Conservation (phyloP, 2,888 invertebrate species). For the Latrodectus elegans region DNA sequence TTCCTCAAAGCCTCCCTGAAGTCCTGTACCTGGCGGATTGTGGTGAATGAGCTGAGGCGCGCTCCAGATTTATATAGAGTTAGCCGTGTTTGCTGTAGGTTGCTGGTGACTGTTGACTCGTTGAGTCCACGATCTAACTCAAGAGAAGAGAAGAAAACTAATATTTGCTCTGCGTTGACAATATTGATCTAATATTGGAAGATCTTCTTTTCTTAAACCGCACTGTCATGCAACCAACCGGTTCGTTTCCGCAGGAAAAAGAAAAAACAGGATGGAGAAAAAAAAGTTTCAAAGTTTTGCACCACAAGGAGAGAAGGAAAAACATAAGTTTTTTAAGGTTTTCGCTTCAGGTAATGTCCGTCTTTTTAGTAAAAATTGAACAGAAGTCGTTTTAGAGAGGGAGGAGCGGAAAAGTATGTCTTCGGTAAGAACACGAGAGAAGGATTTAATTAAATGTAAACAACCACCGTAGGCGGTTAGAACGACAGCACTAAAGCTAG, state of each 20-base stretch:
- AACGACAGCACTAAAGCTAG: neutral
- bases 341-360: slow-evolving; percentile 32
- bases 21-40: slow-evolving; percentile 62
- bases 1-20: slow-evolving; percentile 10
- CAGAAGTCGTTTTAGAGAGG: slow-evolving; percentile 16
- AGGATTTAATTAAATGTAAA: slow-evolving; percentile 58
- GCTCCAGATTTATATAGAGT: slow-evolving; percentile 68
- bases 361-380: neutral
- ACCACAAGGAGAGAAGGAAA: slow-evolving; percentile 41
- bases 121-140: slow-evolving; percentile 62
- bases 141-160: slow-evolving; percentile 66
- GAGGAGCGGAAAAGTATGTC: slow-evolving; percentile 1
- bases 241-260: slow-evolving; percentile 57
- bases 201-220: slow-evolving; percentile 64
- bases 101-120: slow-evolving; percentile 69
- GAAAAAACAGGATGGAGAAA: slow-evolving; percentile 28
- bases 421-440: slow-evolving; percentile 1
- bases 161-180: slow-evolving; percentile 69
- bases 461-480: slow-evolving; percentile 13
- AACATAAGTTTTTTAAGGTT: slow-evolving; percentile 44
- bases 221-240: slow-evolving; percentile 67
- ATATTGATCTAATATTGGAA: slow-evolving; percentile 70
- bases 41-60: slow-evolving; percentile 38
- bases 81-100: slow-evolving; percentile 66
- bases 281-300: slow-evolving; percentile 49